A percentile compares a stretch with the other conserved stretches of the same genome.
Evolutionary conservation across 2,888 invertebrate genomes (phyloP).

Genomic region (Cyclophora albipunctata): DNA sequence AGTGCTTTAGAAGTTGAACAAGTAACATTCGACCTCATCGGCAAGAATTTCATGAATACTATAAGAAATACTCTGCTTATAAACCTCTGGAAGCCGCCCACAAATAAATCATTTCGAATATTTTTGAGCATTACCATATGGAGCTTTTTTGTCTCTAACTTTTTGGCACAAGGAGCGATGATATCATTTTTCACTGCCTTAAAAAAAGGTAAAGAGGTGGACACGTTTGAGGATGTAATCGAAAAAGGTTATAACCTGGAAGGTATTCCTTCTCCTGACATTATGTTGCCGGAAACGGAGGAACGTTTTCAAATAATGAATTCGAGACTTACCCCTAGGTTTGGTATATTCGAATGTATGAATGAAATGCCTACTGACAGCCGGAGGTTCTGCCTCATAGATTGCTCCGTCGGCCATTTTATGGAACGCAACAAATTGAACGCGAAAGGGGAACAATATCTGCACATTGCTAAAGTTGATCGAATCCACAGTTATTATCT

Average conservation of each 20-base stretch:
- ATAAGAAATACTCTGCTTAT: conserved; percentile 45
- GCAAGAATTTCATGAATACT: conserved; percentile 56
- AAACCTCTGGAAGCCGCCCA: conserved; percentile 45
- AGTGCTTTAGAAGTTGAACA: conserved; percentile 32
- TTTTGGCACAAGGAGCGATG: conserved; percentile 57
- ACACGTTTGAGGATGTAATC: conserved; percentile 60
- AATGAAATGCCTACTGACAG: conserved; percentile 41
- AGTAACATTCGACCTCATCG: conserved; percentile 44
- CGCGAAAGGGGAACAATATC: conserved; percentile 52
- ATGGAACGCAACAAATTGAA: conserved; percentile 47
- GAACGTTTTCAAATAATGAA: conserved; percentile 47
- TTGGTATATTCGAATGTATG: conserved; percentile 43
- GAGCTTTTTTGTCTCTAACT: conserved; percentile 61
- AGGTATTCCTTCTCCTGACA: conserved; percentile 61
- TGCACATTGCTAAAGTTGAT: conserved; percentile 52
- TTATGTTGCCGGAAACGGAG: conserved; percentile 52
- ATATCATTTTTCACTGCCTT: conserved; percentile 58
- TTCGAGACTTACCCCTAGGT: conserved; percentile 39
- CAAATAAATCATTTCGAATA: conserved; percentile 42
- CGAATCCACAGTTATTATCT: conserved; percentile 60
- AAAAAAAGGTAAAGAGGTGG: conserved; percentile 57
- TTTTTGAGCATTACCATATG: conserved; percentile 51
- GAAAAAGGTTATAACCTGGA: conserved; percentile 55
- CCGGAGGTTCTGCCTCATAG: conserved; percentile 53
- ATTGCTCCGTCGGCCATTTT: conserved; percentile 56